A percentile compares a stretch with the other conserved stretches of the same genome.
These are phyloP conservation scores for Imbricaverruca yamaguchii DNA, from an alignment of 2,888 invertebrate genomes.

Conservation along the genomic window DNA sequence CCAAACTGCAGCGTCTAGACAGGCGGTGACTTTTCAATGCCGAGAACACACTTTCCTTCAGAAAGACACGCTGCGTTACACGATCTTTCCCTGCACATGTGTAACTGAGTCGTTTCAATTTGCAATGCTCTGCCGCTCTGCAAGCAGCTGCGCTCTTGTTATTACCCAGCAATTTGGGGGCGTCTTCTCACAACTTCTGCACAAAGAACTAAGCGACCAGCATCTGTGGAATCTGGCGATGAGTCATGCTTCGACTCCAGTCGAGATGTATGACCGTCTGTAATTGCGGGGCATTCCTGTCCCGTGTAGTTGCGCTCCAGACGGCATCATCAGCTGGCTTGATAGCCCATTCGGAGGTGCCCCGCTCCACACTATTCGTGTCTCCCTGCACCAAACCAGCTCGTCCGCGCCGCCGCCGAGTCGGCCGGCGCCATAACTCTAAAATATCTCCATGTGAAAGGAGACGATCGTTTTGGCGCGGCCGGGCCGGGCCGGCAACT, in stretches of 20 bases:
- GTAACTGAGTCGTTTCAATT: no score
- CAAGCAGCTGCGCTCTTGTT: no score
- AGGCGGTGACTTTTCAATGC: no score
- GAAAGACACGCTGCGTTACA: no score
- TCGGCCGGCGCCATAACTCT: background rate
- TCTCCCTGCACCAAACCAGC: background rate
- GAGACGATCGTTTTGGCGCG: background rate
- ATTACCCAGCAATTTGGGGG: no score
- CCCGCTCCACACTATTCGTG: background rate
- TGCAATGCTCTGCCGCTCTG: no score
- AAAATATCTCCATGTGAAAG: conserved; percentile 9
- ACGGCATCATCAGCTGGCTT: background rate
- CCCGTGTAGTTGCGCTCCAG: background rate
- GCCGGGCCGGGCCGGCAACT: background rate
- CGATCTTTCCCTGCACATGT: no score
- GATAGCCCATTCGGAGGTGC: background rate
- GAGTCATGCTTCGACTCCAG: background rate
- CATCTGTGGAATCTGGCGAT: background rate
- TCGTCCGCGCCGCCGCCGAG: background rate
- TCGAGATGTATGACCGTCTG: background rate
- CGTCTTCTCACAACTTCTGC: no score
- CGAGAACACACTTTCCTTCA: no score
- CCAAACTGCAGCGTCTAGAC: no score
- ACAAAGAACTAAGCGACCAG: background rate
- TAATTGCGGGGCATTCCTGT: background rate